phyloP scores from a whole-genome alignment of 2,113 vertebrate genomes.

The Callorhinus ursinus region DNA sequence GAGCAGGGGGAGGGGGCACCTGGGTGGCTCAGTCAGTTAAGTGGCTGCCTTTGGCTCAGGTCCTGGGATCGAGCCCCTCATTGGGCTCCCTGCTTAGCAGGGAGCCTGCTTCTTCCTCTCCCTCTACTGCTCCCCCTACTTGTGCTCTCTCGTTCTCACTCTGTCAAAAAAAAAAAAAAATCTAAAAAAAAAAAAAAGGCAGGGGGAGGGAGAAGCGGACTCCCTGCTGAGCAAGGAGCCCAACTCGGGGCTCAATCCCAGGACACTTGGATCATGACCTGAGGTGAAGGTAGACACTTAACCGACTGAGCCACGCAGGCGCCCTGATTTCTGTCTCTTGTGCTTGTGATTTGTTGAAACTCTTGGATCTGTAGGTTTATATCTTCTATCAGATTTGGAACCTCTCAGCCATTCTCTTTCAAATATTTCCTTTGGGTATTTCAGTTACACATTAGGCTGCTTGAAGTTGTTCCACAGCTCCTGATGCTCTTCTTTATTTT shows the following conservation, averaged over 20 bases:
- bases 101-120: too few species aligned
- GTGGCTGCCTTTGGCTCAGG: too few species aligned
- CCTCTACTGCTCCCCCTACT: too few species aligned
- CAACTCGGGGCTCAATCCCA: neutral
- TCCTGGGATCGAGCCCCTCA: too few species aligned
- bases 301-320: neutral
- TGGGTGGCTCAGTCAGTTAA: too few species aligned
- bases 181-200: neutral
- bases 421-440: neutral
- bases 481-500: neutral
- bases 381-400: constrained; percentile 14
- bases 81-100: too few species aligned
- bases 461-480: neutral
- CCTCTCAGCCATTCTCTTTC: neutral
- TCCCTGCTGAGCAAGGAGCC: neutral
- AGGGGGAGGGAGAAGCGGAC: neutral
- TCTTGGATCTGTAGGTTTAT: constrained; percentile 13
- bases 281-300: neutral
- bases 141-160: too few species aligned
- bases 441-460: neutral
- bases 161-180: too few species aligned
- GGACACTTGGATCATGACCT: neutral
- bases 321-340: neutral
- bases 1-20: neutral
- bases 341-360: constrained; percentile 24